Conservation (phyloP, 2,888 invertebrate genomes). For the Fragum whitleyi region DNA sequence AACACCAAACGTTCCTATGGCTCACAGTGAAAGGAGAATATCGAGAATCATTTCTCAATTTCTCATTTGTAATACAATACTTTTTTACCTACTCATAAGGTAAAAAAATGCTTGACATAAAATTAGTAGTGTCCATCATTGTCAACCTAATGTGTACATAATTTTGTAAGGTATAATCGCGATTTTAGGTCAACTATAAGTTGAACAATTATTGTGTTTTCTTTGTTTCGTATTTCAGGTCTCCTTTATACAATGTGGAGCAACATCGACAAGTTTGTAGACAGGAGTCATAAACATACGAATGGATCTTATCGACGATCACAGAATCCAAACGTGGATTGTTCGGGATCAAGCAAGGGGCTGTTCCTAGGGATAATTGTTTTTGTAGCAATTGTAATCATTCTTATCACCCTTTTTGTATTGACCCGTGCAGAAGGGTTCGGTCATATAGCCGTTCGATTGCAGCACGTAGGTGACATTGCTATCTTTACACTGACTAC, state of each 20-base stretch:
- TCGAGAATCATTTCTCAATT: too few species aligned
- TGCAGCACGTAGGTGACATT: conserved; percentile 95
- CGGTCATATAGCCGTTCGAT: conserved; percentile 93
- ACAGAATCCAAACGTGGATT: conserved; percentile 88
- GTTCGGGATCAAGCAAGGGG: conserved; percentile 96
- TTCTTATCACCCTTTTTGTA: conserved; percentile 97
- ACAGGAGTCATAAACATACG: not conserved
- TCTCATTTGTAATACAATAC: too few species aligned
- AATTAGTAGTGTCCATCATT: too few species aligned
- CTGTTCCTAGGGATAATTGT: conserved; percentile 90
- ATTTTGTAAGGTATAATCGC: too few species aligned
- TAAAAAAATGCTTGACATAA: too few species aligned
- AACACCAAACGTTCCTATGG: too few species aligned
- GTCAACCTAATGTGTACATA: too few species aligned
- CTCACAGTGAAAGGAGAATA: too few species aligned
- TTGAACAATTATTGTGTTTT: too few species aligned
- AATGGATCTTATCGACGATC: conserved; percentile 29
- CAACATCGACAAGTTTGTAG: conserved; percentile 87
- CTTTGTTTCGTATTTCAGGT: too few species aligned
- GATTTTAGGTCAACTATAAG: too few species aligned
- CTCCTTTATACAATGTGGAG: conserved; percentile 98
- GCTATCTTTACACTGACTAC: conserved; percentile 94
- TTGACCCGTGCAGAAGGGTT: conserved; percentile 91
- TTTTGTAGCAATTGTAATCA: conserved; percentile 88
- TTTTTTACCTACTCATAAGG: too few species aligned